These are phyloP conservation scores for Diloba caeruleocephala DNA, from an alignment of 2,888 invertebrate genomes.

Conservation along the genomic window DNA sequence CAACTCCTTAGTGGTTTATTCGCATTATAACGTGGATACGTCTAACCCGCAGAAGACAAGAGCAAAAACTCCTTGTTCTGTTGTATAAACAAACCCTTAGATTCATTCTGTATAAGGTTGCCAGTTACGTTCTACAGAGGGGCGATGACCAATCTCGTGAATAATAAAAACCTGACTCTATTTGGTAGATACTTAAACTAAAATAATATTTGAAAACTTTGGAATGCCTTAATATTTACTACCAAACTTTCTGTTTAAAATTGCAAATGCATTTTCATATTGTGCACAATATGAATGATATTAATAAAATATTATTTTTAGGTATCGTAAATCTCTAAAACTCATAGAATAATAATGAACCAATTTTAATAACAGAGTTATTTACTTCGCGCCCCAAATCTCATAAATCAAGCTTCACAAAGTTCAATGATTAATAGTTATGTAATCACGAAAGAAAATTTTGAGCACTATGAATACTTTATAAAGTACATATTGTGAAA, in stretches of 20 bases:
- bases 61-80: too few species aligned
- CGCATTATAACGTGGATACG: too few species aligned
- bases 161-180: background rate
- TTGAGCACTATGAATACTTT: background rate
- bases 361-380: constrained; percentile 63
- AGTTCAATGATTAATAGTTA: constrained; percentile 20
- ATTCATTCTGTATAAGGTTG: background rate
- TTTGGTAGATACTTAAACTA: background rate
- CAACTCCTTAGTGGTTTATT: background rate
- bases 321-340: background rate
- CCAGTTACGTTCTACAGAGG: background rate
- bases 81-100: background rate
- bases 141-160: constrained; percentile 4
- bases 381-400: constrained; percentile 53
- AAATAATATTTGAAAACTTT: background rate
- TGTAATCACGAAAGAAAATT: constrained; percentile 1
- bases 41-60: too few species aligned
- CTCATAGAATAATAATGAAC: constrained; percentile 63
- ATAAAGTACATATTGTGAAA: background rate
- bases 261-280: background rate
- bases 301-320: background rate
- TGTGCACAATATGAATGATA: too few species aligned
- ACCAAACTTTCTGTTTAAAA: background rate
- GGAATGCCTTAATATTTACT: background rate
- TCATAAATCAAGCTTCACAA: constrained; percentile 51